These are phyloP conservation scores for Poecilia gillii DNA, from an alignment of 2,797 vertebrate species.

Conservation along the genomic window DNA sequence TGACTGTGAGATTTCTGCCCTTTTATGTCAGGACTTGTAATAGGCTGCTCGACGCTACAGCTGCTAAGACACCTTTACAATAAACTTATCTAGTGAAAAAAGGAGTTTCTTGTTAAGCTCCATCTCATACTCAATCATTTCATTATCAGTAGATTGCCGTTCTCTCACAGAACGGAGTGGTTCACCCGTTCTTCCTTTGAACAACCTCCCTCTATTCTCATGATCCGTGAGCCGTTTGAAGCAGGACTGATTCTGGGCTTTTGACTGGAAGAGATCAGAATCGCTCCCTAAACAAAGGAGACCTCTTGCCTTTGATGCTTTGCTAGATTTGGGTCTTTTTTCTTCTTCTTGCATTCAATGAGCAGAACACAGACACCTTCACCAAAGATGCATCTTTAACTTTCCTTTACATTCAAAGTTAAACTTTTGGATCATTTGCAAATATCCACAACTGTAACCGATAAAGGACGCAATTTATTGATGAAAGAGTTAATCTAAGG, in stretches of 20 bases:
- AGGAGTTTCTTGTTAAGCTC: background rate
- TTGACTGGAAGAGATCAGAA: background rate
- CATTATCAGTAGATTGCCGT: conserved; percentile 1
- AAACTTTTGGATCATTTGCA: background rate
- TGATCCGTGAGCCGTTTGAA: conserved; percentile 8
- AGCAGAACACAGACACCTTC: background rate
- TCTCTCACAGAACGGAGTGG: background rate
- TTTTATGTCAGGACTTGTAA: background rate
- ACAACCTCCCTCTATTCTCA: conserved; percentile 11
- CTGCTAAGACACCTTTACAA: background rate
- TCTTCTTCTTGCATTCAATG: background rate
- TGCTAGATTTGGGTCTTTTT: background rate
- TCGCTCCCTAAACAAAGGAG: conserved; percentile 7
- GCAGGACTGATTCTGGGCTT: background rate
- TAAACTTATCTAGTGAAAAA: background rate
- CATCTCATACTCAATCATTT: background rate
- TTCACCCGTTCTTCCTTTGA: conserved; percentile 18
- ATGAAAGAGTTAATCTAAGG: too few species aligned
- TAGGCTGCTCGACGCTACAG: background rate
- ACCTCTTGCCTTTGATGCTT: conserved; percentile 2
- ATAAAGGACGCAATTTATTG: too few species aligned
- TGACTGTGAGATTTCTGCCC: background rate
- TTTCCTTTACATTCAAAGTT: background rate
- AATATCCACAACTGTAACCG: too few species aligned
- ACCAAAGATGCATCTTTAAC: background rate